Base-by-base conservation (phyloP, 2,113 vertebrate genomes). In the Psilopsiagon aymara region DNA sequence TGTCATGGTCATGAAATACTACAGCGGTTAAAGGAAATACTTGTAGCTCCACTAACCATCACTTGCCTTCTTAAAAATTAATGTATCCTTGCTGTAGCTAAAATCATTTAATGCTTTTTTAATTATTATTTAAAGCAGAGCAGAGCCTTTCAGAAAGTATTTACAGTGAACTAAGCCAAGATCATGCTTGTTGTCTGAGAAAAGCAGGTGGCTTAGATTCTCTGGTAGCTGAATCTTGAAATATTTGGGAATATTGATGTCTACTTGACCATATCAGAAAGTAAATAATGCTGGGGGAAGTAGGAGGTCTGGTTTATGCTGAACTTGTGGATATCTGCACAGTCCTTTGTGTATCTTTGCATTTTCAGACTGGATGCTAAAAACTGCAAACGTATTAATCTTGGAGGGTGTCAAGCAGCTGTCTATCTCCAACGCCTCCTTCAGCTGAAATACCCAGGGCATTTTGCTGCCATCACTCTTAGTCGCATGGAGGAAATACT, bases 401-500 rank as follows among this genome's bases (percentile, higher is more conserved):
- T 99, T 20, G 99, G 99, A 2, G 99, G 99, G 5, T 99, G 98
- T 92, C 99, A 99, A 44, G 98, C 99, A 20, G 98, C 99, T 8
- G 97, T 98, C 2, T 99, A 99, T 95, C 98, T 99, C 37, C 99
- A 99, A 96, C 98, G 99, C 6, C 98, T 99, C 46, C 98, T 99
- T 29, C 99, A 99, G 97, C 98, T 99, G 11, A 99, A 99, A 85
- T 99, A 99, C 64, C 99, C 99, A 0, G 99, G 99, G 21, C 99
- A 99, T 59, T 98, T 99, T 9, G 98, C 98, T 0, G 99, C 99
- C 62, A 98, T 99, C 92, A 99, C 99, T 0, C 98, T 99, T 31
- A 99, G 99, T 95, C 99, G 99, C 43, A 99, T 99, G 98, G 99
- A 99, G 96, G 99, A 99, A 90, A 99, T 99, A 69, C 97, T 99